Conservation (phyloP, 2,888 invertebrate genomes). For the Apotomis betuletana region DNA sequence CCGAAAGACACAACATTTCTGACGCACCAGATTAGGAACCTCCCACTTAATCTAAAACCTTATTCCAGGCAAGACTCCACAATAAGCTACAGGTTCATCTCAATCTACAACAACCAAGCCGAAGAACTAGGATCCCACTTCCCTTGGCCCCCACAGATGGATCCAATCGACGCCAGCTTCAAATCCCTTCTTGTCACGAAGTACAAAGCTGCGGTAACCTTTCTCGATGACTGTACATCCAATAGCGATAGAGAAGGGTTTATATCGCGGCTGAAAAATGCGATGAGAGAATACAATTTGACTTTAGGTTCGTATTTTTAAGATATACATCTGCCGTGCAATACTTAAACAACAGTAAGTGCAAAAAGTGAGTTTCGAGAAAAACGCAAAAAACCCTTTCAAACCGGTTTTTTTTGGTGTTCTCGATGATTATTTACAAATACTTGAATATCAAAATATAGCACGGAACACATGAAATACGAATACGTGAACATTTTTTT, state of each 20-base stretch:
- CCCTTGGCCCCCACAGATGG: constrained; percentile 56
- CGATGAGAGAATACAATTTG: constrained; percentile 68
- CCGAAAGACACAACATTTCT: too few relatives aligned
- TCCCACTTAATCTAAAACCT: background rate
- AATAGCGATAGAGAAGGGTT: constrained; percentile 63
- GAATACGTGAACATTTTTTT: too few relatives aligned
- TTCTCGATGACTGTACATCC: constrained; percentile 65
- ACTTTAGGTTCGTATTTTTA: constrained; percentile 45
- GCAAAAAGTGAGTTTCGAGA: too few relatives aligned
- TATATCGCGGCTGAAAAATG: constrained; percentile 64
- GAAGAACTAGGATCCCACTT: constrained; percentile 56
- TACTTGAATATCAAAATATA: too few relatives aligned
- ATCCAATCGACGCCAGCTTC: constrained; percentile 48
- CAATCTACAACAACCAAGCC: constrained; percentile 54
- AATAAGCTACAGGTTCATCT: constrained; percentile 60
- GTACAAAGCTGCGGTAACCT: constrained; percentile 64
- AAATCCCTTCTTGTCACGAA: constrained; percentile 58
- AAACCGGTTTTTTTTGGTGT: too few relatives aligned
- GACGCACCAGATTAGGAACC: too few relatives aligned
- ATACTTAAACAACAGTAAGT: too few relatives aligned
- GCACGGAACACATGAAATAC: too few relatives aligned
- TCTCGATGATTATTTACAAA: too few relatives aligned
- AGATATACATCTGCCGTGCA: too few relatives aligned
- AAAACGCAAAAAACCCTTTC: too few relatives aligned
- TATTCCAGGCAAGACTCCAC: constrained; percentile 60